Conservation (phyloP, 2,113 vertebrate species). For the Brachypodius melanocephalos region DNA sequence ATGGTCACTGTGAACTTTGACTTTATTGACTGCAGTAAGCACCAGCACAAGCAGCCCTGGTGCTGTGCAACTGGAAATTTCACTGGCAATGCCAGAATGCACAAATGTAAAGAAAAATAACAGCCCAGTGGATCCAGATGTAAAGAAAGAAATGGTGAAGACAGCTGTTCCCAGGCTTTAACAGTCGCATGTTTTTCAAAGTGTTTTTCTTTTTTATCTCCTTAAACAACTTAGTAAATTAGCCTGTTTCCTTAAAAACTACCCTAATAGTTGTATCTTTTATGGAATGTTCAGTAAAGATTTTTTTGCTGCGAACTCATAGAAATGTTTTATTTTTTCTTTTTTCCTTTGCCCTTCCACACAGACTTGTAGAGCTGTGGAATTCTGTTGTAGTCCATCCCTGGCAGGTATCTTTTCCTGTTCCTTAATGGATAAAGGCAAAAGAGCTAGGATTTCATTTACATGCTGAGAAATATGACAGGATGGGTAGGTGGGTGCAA, state of each 20-base stretch:
- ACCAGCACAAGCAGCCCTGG: neutral
- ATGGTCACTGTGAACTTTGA: neutral
- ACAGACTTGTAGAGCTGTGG: neutral
- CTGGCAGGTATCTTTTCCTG: neutral
- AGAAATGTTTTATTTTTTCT: neutral
- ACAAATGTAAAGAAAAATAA: neutral
- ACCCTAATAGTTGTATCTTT: neutral
- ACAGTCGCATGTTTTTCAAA: neutral
- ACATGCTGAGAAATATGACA: neutral
- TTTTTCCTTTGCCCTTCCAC: neutral
- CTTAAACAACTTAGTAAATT: neutral
- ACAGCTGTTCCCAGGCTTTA: conserved; percentile 12
- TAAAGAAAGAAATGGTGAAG: neutral
- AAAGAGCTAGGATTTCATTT: neutral
- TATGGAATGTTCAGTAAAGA: neutral
- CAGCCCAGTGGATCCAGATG: neutral
- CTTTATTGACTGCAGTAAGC: neutral
- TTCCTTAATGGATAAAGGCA: neutral
- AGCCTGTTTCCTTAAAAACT: neutral
- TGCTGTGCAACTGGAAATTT: neutral
- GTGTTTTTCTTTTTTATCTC: neutral
- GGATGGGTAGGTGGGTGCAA: neutral
- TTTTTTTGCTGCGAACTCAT: neutral
- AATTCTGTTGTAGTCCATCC: neutral
- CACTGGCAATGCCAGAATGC: neutral